These are phyloP conservation scores for Aselliscus stoliczkanus DNA, from an alignment of 2,797 vertebrate genomes.

Conservation along the genomic window DNA sequence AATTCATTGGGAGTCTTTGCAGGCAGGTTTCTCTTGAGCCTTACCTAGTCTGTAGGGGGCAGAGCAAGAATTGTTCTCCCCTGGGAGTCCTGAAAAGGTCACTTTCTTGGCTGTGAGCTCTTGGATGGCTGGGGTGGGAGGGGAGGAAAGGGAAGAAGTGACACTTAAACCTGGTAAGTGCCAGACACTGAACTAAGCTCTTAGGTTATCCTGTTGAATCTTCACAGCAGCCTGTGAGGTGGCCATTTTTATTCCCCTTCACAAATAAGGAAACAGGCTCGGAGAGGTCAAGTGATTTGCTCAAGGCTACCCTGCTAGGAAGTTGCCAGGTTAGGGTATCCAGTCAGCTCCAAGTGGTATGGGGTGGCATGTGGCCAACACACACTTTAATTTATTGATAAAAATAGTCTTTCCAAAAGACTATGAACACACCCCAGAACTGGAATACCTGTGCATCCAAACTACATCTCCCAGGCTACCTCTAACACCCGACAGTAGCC, in stretches of 20 bases:
- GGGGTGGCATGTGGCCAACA: background rate
- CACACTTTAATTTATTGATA: background rate
- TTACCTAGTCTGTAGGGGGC: background rate
- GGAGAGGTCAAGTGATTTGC: background rate
- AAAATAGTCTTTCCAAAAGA: background rate
- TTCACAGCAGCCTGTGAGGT: background rate
- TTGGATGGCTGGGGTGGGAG: background rate
- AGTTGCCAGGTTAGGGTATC: background rate
- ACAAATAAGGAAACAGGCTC: background rate
- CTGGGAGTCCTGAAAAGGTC: background rate
- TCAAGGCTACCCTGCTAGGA: background rate
- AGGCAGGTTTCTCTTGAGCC: background rate
- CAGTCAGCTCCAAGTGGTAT: background rate
- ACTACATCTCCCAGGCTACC: conserved; percentile 47
- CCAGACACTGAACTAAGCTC: background rate
- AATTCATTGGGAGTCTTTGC: background rate
- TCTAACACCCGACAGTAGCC: background rate
- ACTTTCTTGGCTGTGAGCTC: background rate
- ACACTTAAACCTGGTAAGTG: background rate
- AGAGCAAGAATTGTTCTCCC: background rate
- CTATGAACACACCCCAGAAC: background rate
- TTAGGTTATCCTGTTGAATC: background rate
- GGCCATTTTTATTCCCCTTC: background rate
- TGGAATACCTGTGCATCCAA: background rate
- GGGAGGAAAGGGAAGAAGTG: background rate